Percentiles rank a stretch among this genome's conserved stretches.
Conservation (phyloP, 2,113 vertebrate species). For the Pituophis catenifer region DNA sequence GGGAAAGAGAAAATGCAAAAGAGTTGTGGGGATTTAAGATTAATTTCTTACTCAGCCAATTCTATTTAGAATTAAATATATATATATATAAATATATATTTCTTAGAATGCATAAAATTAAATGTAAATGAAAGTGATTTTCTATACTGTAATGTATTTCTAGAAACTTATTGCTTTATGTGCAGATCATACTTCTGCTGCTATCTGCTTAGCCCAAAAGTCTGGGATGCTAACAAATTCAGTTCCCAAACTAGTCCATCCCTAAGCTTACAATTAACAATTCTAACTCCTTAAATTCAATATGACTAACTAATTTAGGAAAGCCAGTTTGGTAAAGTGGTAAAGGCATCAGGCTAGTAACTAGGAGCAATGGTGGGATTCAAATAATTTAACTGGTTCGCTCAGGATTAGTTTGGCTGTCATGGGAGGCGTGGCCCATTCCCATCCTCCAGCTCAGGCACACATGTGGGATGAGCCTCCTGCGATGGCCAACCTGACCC, state of each 20-base stretch:
- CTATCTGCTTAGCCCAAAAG: not conserved
- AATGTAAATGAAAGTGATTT: conserved; percentile 1
- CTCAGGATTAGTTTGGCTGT: too few relatives aligned
- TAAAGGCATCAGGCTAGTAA: too few relatives aligned
- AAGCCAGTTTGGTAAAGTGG: not conserved
- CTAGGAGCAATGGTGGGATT: too few relatives aligned
- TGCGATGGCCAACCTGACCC: too few relatives aligned
- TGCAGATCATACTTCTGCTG: conserved; percentile 2
- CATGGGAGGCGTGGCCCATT: too few relatives aligned
- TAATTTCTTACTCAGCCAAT: not conserved
- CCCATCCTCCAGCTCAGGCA: too few relatives aligned
- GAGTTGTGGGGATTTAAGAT: not conserved
- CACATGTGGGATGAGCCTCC: too few relatives aligned
- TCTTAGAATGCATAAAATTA: not conserved
- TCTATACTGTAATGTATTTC: conserved; percentile 15
- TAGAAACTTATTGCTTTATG: conserved; percentile 22
- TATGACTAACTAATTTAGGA: not conserved
- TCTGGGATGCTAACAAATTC: not conserved
- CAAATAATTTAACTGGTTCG: too few relatives aligned
- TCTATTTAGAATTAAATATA: not conserved
- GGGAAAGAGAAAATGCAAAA: not conserved
- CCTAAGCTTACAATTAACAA: not conserved
- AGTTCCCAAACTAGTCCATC: not conserved
- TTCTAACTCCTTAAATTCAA: not conserved
- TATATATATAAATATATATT: too few relatives aligned